Evolutionary conservation across 2,113 vertebrate genomes (phyloP), one percentile per base, ranked within the genome.

Genomic region (Sinocyclocheilus grahami): DNA sequence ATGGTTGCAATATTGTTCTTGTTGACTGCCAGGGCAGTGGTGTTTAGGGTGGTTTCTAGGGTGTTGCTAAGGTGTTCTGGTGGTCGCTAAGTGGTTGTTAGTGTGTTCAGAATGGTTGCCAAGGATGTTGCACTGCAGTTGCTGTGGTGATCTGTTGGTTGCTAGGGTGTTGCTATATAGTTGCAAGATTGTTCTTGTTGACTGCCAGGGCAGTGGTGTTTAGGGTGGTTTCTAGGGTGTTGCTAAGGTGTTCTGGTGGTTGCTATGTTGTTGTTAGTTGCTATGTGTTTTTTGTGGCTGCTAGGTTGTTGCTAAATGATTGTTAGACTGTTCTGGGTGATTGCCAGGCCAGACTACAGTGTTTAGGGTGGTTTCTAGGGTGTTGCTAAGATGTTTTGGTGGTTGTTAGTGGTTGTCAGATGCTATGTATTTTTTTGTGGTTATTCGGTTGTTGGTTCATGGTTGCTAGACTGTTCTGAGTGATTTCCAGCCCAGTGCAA

Each of bases 321-420:
- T 58, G n/a, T 27, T 63, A 63, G 62, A 63, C 22, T n/a, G n/a
- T 63, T 63, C 62, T 63, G n/a, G n/a, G 62, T 63, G 62, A 63
- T 24, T 63, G 4, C 62, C 9, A n/a, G n/a, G n/a, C n/a, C n/a
- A n/a, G n/a, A 48, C 46, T 48, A 48, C 24, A 0, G 18, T 72
- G 37, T 72, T 72, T 2, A 39, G 3, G 18, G 16, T 72, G 8
- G 30, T 72, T 72, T 20, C 37, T 22, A 42, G 37, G 69, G 37
- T 72, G 69, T 42, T 42, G 71, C 71, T n/a, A 0, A n/a, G 10
- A 10, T n/a, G 20, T 72, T 74, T 3, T 12, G 4, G 20, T 74
- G 37, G 37, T 37, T 39, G 16, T 42, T 12, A 0, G 33, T 71
- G 33, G 8, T 22, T 72, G 7, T 16, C 3, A 22, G 39, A 22